Base-by-base conservation (phyloP, 2,113 vertebrate species). In the Telmatochromis sp. region DNA sequence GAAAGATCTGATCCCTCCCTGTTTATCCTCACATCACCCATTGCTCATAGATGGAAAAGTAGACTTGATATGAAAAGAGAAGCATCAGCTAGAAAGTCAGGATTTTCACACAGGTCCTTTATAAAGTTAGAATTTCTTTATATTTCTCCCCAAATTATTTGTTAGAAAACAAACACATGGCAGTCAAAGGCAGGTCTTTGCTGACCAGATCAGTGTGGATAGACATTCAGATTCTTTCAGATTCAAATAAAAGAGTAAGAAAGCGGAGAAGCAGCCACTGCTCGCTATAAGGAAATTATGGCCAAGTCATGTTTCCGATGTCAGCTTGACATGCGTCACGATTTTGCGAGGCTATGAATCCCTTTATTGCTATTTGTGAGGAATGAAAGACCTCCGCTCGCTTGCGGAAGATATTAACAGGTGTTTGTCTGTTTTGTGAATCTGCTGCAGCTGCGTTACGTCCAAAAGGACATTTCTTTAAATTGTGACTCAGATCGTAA, bases 401-500 rank as follows among this genome's bases (percentile, higher is more conserved):
- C 91, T 80, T 47, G 6, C 7, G 75, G 91, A 93, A 86, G 81
- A 93, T 87, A 86, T 86, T 88, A 94, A 87, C 95, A 96, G 95
- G 94, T 95, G 95, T 91, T 94, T 93, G 90, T 91, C 94, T 95
- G 95, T 91, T 96, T 94, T 93, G 90, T 93, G 89, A 86, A 94
- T 93, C 91, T 89, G 78, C 23, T 81, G 87, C 92, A 95, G 94
- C 94, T 95, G 93, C n/a, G 53, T 90, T 85, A 37, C 31, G 73
- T 92, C 78, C 45, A 82, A 45, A 91, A 84, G 87, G 85, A 85
- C 83, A 51, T 78, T 47, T 84, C 82, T 90, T 60, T 89, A 42
- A 31, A 26, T 91, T 90, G 23, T 14, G 75, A 91, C 83, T 91
- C 54, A 31, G 87, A 91, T 91, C 78, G 84, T 89, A 95, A 94